These are phyloP conservation scores for Drosophila hydei DNA, from an alignment of 1,140 invertebrate genomes.

Conservation along the genomic window DNA sequence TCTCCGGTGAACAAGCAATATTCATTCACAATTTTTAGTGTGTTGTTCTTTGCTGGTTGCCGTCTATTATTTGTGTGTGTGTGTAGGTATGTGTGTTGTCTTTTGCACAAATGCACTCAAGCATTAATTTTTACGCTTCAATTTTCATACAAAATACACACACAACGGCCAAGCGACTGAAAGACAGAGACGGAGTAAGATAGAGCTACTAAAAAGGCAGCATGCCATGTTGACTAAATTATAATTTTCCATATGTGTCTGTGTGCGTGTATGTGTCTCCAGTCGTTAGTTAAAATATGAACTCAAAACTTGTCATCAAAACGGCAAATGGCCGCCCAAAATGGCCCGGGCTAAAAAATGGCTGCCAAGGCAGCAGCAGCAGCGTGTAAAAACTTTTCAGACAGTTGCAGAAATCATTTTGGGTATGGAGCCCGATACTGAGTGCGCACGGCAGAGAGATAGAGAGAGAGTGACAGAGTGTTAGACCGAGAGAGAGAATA, in stretches of 20 bases:
- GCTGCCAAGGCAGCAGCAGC: constrained; percentile 51
- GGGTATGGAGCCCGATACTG: constrained; percentile 29
- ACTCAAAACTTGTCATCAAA: constrained; percentile 63
- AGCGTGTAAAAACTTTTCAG: constrained; percentile 72
- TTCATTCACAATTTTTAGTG: constrained; percentile 10
- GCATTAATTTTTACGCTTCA: constrained; percentile 79
- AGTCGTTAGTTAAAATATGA: constrained; percentile 78
- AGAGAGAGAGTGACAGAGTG: constrained; percentile 3
- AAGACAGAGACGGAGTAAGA: not conserved
- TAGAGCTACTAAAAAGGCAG: constrained; percentile 14
- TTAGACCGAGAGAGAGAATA: not conserved
- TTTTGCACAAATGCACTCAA: constrained; percentile 73
- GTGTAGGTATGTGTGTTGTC: constrained; percentile 61
- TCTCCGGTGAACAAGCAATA: too few relatives aligned
- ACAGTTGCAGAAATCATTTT: constrained; percentile 80
- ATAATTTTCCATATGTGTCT: constrained; percentile 69
- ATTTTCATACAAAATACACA: constrained; percentile 69
- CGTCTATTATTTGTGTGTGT: constrained; percentile 35
- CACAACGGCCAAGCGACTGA: not conserved
- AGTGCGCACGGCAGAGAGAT: not conserved
- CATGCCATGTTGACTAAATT: constrained; percentile 69
- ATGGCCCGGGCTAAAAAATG: constrained; percentile 60
- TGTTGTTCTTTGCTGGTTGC: constrained; percentile 48
- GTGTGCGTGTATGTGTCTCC: constrained; percentile 39
- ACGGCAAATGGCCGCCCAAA: constrained; percentile 37